Evolutionary conservation across 2,113 vertebrate genomes (phyloP).

Genomic region (Pantherophis guttatus): DNA sequence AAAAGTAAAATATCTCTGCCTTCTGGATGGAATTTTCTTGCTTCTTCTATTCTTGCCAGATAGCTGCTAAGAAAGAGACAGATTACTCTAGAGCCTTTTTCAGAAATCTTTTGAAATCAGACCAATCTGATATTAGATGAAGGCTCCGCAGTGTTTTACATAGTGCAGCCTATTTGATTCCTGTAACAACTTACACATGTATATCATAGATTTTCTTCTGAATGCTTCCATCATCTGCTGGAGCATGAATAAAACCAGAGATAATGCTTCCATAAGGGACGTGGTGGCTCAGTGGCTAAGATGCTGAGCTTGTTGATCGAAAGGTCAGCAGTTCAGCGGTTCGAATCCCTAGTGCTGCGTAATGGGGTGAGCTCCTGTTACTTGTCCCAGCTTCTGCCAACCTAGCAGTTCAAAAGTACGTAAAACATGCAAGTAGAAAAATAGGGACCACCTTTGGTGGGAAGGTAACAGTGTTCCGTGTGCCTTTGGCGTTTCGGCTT

Average conservation of each 20-base stretch:
- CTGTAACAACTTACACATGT: neutral
- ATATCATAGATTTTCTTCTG: neutral
- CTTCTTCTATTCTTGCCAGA: neutral
- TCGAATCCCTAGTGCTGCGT: too few relatives aligned
- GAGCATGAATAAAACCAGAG: neutral
- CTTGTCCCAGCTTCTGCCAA: too few relatives aligned
- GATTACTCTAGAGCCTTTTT: neutral
- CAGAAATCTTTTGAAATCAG: neutral
- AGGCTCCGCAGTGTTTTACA: neutral
- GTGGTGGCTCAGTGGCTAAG: too few relatives aligned
- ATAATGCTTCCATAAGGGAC: neutral
- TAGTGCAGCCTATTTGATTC: neutral
- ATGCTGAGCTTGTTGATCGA: too few relatives aligned
- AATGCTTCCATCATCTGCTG: neutral
- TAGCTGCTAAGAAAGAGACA: neutral
- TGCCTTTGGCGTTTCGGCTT: too few relatives aligned
- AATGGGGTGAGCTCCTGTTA: too few relatives aligned
- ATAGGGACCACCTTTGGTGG: too few relatives aligned
- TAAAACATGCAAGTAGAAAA: too few relatives aligned
- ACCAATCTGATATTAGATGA: neutral
- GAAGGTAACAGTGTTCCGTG: too few relatives aligned
- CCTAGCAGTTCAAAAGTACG: too few relatives aligned
- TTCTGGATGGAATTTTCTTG: neutral
- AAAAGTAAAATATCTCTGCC: neutral
- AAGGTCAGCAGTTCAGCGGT: too few relatives aligned